phyloP scores from a whole-genome alignment of 2,113 vertebrate species.

The Phalacrocorax aristotelis region DNA sequence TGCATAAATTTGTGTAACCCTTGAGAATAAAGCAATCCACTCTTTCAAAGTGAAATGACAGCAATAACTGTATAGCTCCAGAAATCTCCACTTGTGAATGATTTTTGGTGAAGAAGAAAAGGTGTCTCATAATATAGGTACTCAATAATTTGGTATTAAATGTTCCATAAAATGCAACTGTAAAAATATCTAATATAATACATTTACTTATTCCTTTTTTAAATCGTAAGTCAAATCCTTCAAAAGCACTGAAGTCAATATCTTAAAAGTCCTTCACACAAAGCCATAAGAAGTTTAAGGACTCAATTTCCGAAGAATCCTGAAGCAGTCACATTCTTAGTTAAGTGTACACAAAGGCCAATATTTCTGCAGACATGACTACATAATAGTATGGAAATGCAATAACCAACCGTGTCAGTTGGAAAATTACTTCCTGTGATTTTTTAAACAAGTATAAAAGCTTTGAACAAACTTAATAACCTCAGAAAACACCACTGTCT shows the following conservation, averaged over 20 bases:
- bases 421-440: neutral
- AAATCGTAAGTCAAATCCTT: neutral
- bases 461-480: neutral
- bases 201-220: neutral
- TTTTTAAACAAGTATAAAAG: neutral
- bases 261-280: neutral
- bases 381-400: neutral
- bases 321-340: neutral
- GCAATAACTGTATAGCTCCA: neutral
- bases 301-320: neutral
- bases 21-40: neutral
- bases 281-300: neutral
- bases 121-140: neutral
- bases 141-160: neutral
- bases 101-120: neutral
- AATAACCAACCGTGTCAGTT: neutral
- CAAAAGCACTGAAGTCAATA: neutral
- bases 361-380: neutral
- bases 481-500: neutral
- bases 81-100: neutral
- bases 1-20: neutral
- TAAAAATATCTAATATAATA: neutral
- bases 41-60: neutral
- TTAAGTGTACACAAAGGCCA: neutral
- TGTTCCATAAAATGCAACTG: neutral